These are phyloP conservation scores for Halictus quadricinctus DNA, from an alignment of 2,888 invertebrate genomes.

Conservation along the genomic window DNA sequence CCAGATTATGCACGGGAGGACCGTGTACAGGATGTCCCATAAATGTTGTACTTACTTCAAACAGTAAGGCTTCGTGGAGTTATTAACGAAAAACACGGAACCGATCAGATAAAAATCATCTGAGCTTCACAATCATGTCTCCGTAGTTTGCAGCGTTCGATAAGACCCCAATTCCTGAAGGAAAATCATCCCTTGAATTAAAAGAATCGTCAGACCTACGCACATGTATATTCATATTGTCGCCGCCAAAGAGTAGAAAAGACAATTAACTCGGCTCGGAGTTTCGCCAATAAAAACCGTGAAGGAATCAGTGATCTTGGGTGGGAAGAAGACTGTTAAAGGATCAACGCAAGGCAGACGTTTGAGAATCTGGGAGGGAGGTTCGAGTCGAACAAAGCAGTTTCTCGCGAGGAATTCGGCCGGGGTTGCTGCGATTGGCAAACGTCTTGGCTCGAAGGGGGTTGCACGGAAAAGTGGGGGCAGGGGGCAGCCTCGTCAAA, in stretches of 20 bases:
- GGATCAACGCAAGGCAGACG: background rate
- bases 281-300: background rate
- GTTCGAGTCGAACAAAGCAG: background rate
- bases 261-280: background rate
- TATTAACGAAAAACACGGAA: no score
- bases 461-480: background rate
- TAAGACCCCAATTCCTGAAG: background rate
- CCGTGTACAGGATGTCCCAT: background rate
- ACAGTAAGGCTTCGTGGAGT: no score
- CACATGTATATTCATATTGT: background rate
- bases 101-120: no score
- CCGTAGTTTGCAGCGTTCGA: no score
- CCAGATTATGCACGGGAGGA: no score
- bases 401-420: background rate
- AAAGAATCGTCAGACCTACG: background rate
- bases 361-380: background rate
- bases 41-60: background rate
- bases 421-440: background rate
- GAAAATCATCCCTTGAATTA: background rate
- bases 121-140: background rate
- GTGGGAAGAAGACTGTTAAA: background rate
- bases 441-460: background rate
- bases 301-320: background rate
- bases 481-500: background rate
- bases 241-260: background rate